Base-by-base conservation (phyloP, 2,888 invertebrate genomes). In the Rotaria macrura region DNA sequence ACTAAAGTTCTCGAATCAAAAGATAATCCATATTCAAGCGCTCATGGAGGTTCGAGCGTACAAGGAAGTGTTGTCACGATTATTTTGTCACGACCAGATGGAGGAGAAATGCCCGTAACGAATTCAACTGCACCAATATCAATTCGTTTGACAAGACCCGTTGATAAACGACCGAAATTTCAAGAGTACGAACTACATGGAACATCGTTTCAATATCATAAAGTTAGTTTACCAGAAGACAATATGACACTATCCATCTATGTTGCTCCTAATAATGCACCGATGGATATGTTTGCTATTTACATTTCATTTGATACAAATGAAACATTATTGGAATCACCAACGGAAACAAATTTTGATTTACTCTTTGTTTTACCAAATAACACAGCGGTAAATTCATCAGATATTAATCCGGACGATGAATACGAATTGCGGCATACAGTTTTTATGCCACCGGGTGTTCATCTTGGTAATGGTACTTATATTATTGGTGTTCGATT, bases 401-500 rank as follows among this genome's bases (percentile, higher is more conserved):
- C 25, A 23, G 23, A 65, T 47, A 40, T 84, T 84, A 23, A n/a
- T 54, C 38, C 23, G 0, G 85, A 86, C 17, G 84, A 86, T 10
- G 85, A 54, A 83, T 88, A 89, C n/a, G 87, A 89, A 25, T 86
- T 89, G 40, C 87, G 87, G 40, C 89, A 89, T 87, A 89, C 90
- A 3, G 88, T 89, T 72, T 89, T 88, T 85, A 89, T 90, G 0
- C 89, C 89, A 10, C 87, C 87, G 23, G 87, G 88, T 23, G 54
- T 89, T 14, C 90, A 90, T 9, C 83, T 85, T 23, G 85, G 87
- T 38, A 89, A 89, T 85, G 90, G 90, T 17, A 89, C 89, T 12
- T 90, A 90, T 88, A 88, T 88, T 87, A 87, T 90, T 57, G 89
- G 89, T 1, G 88, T 90, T 55, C 88, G 88, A 83, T 87, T 90